Conservation (phyloP, 2,888 invertebrate species). For the Sesamia inferens region DNA sequence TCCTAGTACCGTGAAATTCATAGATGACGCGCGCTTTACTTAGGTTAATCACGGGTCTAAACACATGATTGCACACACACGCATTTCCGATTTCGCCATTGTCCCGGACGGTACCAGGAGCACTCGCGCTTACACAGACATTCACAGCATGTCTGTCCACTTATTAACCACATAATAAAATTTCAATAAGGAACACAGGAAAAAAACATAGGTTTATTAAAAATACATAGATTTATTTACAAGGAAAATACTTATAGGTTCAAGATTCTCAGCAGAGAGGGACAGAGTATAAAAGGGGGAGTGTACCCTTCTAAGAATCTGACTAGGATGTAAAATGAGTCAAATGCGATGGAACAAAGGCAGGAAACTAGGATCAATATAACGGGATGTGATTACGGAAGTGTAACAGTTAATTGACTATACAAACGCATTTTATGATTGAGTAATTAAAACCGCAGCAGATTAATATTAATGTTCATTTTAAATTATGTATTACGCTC, state of each 20-base stretch:
- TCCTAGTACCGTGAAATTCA: background rate
- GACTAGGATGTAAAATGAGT: constrained; percentile 8
- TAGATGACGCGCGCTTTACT: background rate
- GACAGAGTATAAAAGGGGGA: too few relatives aligned
- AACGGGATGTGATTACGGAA: constrained; percentile 32
- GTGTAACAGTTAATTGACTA: background rate
- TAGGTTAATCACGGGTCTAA: background rate
- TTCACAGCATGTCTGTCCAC: background rate
- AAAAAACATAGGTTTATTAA: background rate
- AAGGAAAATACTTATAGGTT: background rate
- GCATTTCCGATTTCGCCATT: background rate
- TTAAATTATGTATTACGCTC: constrained; percentile 28
- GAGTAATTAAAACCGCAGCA: constrained; percentile 20
- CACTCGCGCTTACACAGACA: background rate
- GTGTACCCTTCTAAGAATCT: too few relatives aligned
- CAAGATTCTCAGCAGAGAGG: too few relatives aligned
- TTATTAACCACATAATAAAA: background rate
- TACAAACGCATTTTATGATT: constrained; percentile 13
- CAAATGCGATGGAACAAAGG: background rate
- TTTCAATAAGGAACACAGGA: background rate
- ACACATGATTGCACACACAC: background rate
- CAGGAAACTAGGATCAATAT: background rate
- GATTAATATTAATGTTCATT: constrained; percentile 20
- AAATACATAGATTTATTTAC: background rate
- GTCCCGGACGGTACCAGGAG: background rate